A percentile compares a stretch with the other conserved stretches of the same genome.
These are phyloP conservation scores for Arrhopalites spinosus DNA, from an alignment of 2,888 invertebrate species.

Conservation along the genomic window DNA sequence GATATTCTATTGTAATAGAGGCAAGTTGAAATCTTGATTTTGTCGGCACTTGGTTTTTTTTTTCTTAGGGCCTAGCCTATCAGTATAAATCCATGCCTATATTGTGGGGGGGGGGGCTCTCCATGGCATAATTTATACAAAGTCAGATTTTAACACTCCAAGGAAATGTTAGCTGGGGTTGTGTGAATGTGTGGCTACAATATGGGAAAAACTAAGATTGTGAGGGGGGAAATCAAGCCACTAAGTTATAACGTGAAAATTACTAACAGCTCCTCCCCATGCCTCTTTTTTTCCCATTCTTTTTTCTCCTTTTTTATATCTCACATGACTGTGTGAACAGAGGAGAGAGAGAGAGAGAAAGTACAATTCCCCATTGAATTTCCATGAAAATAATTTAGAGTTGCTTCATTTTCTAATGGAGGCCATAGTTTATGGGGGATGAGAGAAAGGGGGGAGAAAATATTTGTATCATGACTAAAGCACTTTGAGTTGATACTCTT, in stretches of 20 bases:
- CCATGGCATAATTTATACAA: too few species aligned
- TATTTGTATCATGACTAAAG: background rate
- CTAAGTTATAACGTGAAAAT: conserved; percentile 3
- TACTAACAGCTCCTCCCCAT: conserved; percentile 3
- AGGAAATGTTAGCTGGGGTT: too few species aligned
- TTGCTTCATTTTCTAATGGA: background rate
- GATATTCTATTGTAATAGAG: background rate
- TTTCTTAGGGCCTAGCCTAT: too few species aligned
- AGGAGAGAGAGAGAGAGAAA: background rate
- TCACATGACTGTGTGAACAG: background rate
- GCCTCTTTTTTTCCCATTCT: background rate
- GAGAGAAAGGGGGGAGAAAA: background rate
- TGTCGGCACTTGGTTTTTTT: too few species aligned
- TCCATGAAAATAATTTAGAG: background rate
- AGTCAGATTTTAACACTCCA: too few species aligned
- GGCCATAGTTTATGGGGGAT: background rate
- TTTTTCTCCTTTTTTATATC: background rate
- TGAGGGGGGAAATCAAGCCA: background rate
- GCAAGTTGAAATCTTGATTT: too few species aligned
- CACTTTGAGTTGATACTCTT: too few species aligned
- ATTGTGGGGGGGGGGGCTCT: too few species aligned
- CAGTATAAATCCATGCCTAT: too few species aligned
- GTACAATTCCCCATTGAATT: background rate
- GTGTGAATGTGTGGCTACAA: too few species aligned
- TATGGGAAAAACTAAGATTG: background rate